These are phyloP conservation scores for Odontomyia ornata DNA, from an alignment of 2,888 invertebrate genomes.

Conservation along the genomic window DNA sequence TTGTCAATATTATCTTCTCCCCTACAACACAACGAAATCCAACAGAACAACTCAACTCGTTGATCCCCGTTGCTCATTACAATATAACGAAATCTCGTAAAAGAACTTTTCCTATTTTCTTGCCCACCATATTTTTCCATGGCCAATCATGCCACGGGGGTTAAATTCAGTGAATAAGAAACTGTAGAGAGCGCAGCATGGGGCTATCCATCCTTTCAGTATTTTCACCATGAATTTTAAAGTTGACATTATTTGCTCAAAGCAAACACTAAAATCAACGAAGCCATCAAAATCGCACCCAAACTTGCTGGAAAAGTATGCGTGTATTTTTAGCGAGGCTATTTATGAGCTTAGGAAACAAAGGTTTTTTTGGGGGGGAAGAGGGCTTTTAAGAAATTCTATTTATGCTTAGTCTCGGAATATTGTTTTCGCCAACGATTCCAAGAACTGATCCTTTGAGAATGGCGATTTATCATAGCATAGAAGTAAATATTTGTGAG, in stretches of 20 bases:
- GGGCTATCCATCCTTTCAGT: neutral
- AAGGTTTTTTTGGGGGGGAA: neutral
- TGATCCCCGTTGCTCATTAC: constrained; percentile 13
- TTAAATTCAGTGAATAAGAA: neutral
- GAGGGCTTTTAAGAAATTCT: neutral
- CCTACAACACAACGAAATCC: neutral
- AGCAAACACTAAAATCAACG: constrained; percentile 49
- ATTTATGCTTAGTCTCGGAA: constrained; percentile 33
- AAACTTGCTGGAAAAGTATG: constrained; percentile 33
- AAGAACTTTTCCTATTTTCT: constrained; percentile 3
- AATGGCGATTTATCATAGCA: neutral
- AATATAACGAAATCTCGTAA: constrained; percentile 11
- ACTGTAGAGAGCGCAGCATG: neutral
- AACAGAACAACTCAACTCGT: neutral
- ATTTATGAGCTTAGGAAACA: constrained; percentile 10
- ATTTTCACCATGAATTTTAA: constrained; percentile 47
- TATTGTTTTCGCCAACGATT: neutral
- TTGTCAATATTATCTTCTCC: neutral
- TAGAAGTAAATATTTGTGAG: constrained; percentile 11
- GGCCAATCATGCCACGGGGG: neutral
- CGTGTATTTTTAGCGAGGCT: neutral
- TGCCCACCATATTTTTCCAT: neutral
- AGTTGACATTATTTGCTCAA: constrained; percentile 48
- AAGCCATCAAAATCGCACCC: constrained; percentile 46
- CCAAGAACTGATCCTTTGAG: neutral